phyloP scores from a whole-genome alignment of 2,888 invertebrate genomes.

The Gymnoscelis rufifasciata region DNA sequence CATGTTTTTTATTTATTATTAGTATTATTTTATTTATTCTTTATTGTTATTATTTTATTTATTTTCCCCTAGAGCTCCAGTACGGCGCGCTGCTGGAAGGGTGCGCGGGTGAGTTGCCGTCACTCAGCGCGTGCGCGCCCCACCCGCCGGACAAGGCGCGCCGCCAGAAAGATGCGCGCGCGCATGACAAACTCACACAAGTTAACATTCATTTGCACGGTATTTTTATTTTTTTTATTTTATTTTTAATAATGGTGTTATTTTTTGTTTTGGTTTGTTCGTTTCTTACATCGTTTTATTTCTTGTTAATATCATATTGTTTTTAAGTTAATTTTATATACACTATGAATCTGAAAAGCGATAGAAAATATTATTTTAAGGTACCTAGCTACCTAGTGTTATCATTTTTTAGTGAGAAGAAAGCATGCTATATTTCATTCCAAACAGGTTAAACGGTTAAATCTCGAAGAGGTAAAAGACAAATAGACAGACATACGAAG shows the following conservation, averaged over 20 bases:
- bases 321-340: too few relatives aligned
- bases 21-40: slow-evolving; percentile 34
- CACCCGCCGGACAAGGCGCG: slow-evolving; percentile 81
- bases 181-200: slow-evolving; percentile 86
- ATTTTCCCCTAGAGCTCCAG: slow-evolving; percentile 72
- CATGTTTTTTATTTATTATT: too few relatives aligned
- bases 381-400: too few relatives aligned
- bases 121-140: slow-evolving; percentile 70
- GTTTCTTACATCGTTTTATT: too few relatives aligned
- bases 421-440: too few relatives aligned
- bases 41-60: slow-evolving; percentile 37
- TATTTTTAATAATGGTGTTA: slow-evolving; percentile 9
- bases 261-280: not conserved
- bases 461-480: too few relatives aligned
- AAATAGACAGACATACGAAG: too few relatives aligned
- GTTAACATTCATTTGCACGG: slow-evolving; percentile 91
- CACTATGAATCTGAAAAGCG: too few relatives aligned
- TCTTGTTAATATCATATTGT: too few relatives aligned
- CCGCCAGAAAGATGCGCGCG: slow-evolving; percentile 81
- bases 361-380: too few relatives aligned
- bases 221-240: slow-evolving; percentile 71
- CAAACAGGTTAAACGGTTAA: too few relatives aligned
- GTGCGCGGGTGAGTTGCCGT: slow-evolving; percentile 77
- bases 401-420: too few relatives aligned
- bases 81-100: slow-evolving; percentile 75